phyloP scores from a whole-genome alignment of 2,888 invertebrate genomes.

The Polyploca ridens region DNA sequence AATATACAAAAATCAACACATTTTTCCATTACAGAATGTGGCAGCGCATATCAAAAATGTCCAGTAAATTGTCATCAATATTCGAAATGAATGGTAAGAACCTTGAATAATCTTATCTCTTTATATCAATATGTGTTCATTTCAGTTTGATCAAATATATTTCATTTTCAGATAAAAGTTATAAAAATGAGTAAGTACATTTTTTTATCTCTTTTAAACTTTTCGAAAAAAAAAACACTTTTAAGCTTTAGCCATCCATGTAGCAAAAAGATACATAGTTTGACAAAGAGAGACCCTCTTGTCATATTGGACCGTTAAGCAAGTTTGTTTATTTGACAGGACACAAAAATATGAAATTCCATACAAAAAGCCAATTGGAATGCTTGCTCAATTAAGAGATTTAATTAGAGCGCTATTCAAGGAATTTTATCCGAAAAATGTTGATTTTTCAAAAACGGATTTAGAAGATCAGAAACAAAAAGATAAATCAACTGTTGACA shows the following conservation, averaged over 20 bases:
- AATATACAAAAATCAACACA: background rate
- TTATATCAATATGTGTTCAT: background rate
- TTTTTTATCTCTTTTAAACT: too few relatives aligned
- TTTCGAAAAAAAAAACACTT: too few relatives aligned
- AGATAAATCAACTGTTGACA: background rate
- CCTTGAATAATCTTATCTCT: background rate
- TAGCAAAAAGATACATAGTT: too few relatives aligned
- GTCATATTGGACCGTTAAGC: too few relatives aligned
- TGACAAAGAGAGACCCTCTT: too few relatives aligned
- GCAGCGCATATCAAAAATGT: slow-evolving; percentile 8
- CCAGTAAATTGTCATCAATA: slow-evolving; percentile 1
- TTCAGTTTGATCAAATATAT: background rate
- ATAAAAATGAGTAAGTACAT: background rate
- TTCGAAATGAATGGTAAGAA: background rate
- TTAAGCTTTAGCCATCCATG: too few relatives aligned
- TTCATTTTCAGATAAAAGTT: background rate
- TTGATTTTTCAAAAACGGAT: background rate
- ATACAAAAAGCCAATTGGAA: background rate
- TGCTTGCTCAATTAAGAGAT: background rate
- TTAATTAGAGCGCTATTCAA: background rate
- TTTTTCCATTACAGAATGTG: slow-evolving; percentile 3
- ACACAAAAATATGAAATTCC: background rate
- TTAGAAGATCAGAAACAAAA: background rate
- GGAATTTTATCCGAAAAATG: background rate
- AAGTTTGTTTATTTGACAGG: background rate